Percentiles rank a stretch among this genome's conserved stretches.
Evolutionary conservation across 2,888 invertebrate genomes (phyloP).

Genomic region (Nymphalis polychloros): DNA sequence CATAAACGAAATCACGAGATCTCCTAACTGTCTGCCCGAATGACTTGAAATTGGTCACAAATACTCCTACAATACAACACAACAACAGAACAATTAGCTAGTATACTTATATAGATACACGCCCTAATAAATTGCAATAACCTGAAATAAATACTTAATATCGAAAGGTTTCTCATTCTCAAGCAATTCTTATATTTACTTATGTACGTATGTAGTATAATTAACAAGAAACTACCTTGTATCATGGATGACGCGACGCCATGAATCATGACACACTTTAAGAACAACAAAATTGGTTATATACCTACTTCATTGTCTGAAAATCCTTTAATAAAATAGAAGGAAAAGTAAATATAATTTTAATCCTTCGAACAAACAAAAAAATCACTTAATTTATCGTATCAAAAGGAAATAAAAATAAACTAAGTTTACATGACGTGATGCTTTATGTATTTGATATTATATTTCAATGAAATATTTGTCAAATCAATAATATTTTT

Average conservation of each 20-base stretch:
- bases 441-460: neutral
- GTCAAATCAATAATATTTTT: too few species aligned
- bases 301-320: slow-evolving; percentile 14
- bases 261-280: slow-evolving; percentile 37
- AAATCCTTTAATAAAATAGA: slow-evolving; percentile 3
- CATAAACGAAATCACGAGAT: too few species aligned
- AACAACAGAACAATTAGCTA: too few species aligned
- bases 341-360: neutral
- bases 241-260: slow-evolving; percentile 34
- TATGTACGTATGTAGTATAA: slow-evolving; percentile 16
- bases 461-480: neutral
- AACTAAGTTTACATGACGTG: neutral
- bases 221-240: slow-evolving; percentile 36
- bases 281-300: slow-evolving; percentile 28
- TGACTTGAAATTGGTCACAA: too few species aligned
- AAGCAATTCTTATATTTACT: slow-evolving; percentile 19
- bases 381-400: neutral
- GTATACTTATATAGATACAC: neutral
- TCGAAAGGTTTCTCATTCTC: slow-evolving; percentile 2
- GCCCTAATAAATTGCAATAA: neutral
- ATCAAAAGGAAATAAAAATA: neutral
- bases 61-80: too few species aligned
- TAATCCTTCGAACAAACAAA: neutral
- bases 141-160: neutral
- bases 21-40: too few species aligned